Base-by-base conservation (phyloP, 2,888 invertebrate genomes). In the Limnephilus marmoratus region DNA sequence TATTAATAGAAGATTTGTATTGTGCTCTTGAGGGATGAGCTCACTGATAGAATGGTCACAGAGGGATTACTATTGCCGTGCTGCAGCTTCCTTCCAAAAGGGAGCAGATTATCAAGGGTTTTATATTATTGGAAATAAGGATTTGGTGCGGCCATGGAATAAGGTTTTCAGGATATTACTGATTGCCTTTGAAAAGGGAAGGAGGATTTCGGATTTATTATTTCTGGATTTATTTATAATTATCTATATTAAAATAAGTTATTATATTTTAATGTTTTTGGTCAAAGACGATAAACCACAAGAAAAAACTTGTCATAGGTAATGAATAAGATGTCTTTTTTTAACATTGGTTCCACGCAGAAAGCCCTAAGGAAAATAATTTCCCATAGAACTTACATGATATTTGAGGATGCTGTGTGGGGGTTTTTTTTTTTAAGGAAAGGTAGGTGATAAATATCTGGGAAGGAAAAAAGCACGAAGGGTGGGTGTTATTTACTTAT, bases 101-200 rank as follows among this genome's bases (percentile, higher is more conserved):
- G 45, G 85, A 86, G 13, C 83, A 45, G 85, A 86, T 86, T 86
- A 86, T 86, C 45, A n/a, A 86, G 41, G 85, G 29, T 86, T 86
- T 83, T 41, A 41, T 45, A 45, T 86, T 86, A 86, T 86, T 86
- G 85, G 85, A 86, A 86, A 86, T 86, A 86, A 86, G 85, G 85
- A 86, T 86, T 86, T 86, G 85, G 12, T 24, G 37, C 37, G 83
- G 24, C 83, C 82, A 31, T 37, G 18, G 83, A 34, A 83, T 37
- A 37, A 83, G 83, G 83, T 37, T 83, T 83, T 37, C 5, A 83
- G 83, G 83, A 83, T 83, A 83, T 37, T 83, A 18, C 83, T 37
- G 83, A 83, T 83, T 37, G 34, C 37, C 34, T 83, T 83, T 24
- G 83, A 34, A 83, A 34, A 24, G 83, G 34, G 34, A 31, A 37